phyloP scores from a whole-genome alignment of 2,113 vertebrate genomes.

The Tachycineta bicolor region DNA sequence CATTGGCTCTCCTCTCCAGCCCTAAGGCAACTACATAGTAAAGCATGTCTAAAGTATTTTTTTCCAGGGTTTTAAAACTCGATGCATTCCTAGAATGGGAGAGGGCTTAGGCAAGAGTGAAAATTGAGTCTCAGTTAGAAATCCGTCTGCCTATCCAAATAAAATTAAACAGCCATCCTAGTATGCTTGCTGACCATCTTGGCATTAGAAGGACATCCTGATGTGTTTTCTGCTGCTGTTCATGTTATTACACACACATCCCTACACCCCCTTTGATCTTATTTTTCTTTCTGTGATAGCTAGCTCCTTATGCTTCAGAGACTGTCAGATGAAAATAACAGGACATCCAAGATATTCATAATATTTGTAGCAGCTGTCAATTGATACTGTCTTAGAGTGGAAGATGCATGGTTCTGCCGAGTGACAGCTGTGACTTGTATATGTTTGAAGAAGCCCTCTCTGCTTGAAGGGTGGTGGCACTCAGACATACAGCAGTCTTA shows the following conservation, averaged over 20 bases:
- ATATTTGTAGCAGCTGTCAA: slow-evolving; percentile 6
- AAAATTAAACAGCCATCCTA: neutral
- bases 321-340: neutral
- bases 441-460: neutral
- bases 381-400: neutral
- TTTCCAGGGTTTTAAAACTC: neutral
- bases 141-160: neutral
- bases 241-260: accelerated
- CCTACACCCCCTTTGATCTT: neutral
- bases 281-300: neutral
- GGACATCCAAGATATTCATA: neutral
- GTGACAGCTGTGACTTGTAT: neutral
- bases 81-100: neutral
- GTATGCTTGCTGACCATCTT: neutral
- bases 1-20: neutral
- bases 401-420: neutral
- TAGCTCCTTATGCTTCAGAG: neutral
- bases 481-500: neutral
- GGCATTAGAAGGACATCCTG: neutral
- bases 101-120: neutral
- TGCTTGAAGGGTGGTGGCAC: neutral
- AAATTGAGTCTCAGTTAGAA: neutral
- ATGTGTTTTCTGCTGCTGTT: neutral
- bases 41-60: neutral
- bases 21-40: neutral